Base-by-base conservation (phyloP, 2,113 vertebrate species). In the Podarcis cretensis region DNA sequence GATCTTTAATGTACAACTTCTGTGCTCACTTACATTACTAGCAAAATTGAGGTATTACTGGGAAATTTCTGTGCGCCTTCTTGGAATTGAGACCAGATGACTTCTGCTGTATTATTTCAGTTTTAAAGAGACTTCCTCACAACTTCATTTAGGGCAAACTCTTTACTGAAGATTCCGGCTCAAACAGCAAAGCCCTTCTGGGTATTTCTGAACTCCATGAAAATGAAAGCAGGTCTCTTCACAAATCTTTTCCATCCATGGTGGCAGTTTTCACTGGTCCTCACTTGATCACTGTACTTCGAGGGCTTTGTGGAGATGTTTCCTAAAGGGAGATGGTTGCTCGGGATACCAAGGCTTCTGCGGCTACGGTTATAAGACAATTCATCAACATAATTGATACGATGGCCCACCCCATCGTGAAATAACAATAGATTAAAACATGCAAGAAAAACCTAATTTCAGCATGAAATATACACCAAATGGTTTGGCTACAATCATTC, bases 251-350 rank as follows among this genome's bases (percentile, higher is more conserved):
- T 82, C 73, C 81, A 93, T 95, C 94, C 83, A 88, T 94, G 92
- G 89, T 92, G 85, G 94, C 89, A 89, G 92, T 89, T 88, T 94
- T 87, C 87, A 87, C 83, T 90, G 89, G 94, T 89, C 90, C 80
- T 82, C 90, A 91, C 90, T 96, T 96, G 91, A 90, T 9, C 83
- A 30, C 9, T 86, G 32, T 2, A 66, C 57, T 90, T 68, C 27
- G 8, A 87, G 85, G 90, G 54, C 81, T 94, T 90, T 94, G 87
- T 91, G 82, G 83, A 90, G 90, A 92, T 88, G 37, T 69, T 88
- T 93, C 59, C 40, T 83, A 90, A 91, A 87, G n/a, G 27, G 57
- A 57, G 81, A 66, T 83, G 43, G 54, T 12, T 59, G 43, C 66
- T 90, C 86, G 25, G 57, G 76, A 74, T 88, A 37, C 18, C 1